Evolutionary conservation across 53 echinoderm and acorn worm species (phyloP).

Genomic region (Apostichopus leukothele): DNA sequence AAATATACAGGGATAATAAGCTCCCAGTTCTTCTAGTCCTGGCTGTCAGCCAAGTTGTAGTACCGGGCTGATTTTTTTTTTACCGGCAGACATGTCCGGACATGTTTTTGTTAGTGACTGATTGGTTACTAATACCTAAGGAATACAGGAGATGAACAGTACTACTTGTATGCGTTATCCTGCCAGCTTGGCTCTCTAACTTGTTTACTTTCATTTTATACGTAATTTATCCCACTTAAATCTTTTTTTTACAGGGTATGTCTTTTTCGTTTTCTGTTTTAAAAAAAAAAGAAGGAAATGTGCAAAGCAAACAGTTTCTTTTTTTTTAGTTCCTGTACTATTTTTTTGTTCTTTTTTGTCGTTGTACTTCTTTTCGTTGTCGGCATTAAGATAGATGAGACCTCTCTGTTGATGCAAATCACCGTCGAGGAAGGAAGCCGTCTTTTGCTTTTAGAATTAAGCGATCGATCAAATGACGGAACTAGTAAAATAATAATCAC

Average conservation of each 20-base stretch:
- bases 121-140: conserved; percentile 12
- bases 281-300: background rate
- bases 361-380: background rate
- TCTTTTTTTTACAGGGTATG: background rate
- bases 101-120: conserved; percentile 21
- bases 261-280: background rate
- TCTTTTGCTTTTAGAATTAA: background rate
- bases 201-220: background rate
- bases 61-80: too few relatives aligned
- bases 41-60: conserved; percentile 18
- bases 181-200: background rate
- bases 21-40: background rate
- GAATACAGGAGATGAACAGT: conserved; percentile 10
- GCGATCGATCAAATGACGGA: background rate
- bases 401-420: background rate
- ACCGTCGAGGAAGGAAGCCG: background rate
- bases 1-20: background rate
- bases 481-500: background rate
- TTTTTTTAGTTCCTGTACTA: background rate
- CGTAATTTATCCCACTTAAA: conserved; percentile 3
- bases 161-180: background rate
- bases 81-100: background rate
- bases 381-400: background rate
- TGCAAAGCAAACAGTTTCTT: background rate
- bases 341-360: background rate